Base-by-base conservation (phyloP, 2,797 vertebrate species). In the Melanitta fusca region DNA sequence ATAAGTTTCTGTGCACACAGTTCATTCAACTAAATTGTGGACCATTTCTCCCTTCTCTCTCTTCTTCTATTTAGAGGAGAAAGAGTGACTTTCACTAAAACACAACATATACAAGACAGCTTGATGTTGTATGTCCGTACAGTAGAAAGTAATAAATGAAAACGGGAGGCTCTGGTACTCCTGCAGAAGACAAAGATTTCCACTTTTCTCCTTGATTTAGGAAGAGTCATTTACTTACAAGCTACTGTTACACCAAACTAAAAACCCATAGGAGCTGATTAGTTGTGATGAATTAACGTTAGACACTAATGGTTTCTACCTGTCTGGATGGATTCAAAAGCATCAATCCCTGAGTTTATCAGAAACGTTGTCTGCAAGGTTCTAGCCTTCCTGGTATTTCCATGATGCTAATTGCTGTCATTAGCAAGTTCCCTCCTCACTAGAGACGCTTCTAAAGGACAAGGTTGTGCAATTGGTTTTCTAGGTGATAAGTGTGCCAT, bases 401-500 rank as follows among this genome's bases (percentile, higher is more conserved):
- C 49, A 39, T 56, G 71, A 71, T 91, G 78, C 15, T 95, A 96
- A 95, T 93, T 94, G 85, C 78, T 85, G 7, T 88, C 81, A 89
- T 95, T 92, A 96, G 64, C 38, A 88, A 89, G 71, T 93, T 89
- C 21, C 68, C 43, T 93, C 53, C 68, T 96, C 81, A 95, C 71
- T 58, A 85, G 90, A 91, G 85, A 88, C 20, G 3, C 22, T 83
- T 74, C 30, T 69, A 94, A 96, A 96, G 95, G 93, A 91, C 73
- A 86, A 75, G 21, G 68, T 91, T 87, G 45, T 87, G 32, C 83
- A 61, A 56, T 72, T 93, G 71, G 2, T 5, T 92, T 92, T 89
- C 39, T 82, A 69, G 65, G 81, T 87, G 84, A 85, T 85, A 91
- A 93, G 85, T 93, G 88, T 95, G 86, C 94, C 95, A 97, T 95